Evolutionary conservation across 2,113 vertebrate genomes (phyloP), one percentile per base, ranked within the genome.

Genomic region (Danionella cerebrum): DNA sequence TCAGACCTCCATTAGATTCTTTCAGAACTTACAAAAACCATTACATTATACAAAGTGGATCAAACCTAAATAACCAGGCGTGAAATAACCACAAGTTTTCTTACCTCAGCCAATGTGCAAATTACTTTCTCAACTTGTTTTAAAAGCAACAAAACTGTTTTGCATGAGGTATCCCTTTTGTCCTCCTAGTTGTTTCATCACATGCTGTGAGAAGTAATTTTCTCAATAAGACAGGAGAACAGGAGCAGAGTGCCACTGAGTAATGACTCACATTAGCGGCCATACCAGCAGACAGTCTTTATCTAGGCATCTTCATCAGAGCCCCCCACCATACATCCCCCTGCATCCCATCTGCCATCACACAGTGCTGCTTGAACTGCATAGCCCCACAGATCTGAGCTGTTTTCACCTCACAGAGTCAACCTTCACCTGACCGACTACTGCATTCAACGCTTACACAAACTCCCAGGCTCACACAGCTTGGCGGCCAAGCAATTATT

Each of bases 261-360:
- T 71, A 73, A 71, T 67, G 73, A 71, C 63, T 75, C 63, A 71
- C 50, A 63, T 75, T 67, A 71, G 67, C 10, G 29, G 16, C 67
- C 67, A 47, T 72, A 59, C 58, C 25, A 65, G 69, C 69, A 70
- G 54, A 70, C 47, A 39, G 60, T 75, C 57, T 71, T 65, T 71
- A 48, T 71, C 65, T 51, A 52, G 42, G 63, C 42, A 51, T 57
- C 55, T 71, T 50, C 62, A 70, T 67, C 39, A 19, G 31, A 50
- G 7, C 24, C 27, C 41, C 35, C 36, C 62, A n/a, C n/a, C n/a
- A n/a, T n/a, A n/a, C n/a, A n/a, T n/a, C n/a, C n/a, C n/a, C n/a
- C n/a, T n/a, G n/a, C n/a, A n/a, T n/a, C n/a, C n/a, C n/a, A n/a
- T n/a, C 22, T 31, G 52, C 72, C 33, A 33, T 19, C 64, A 52